Conservation (phyloP, 2,888 invertebrate genomes). For the Folsomia candida region DNA sequence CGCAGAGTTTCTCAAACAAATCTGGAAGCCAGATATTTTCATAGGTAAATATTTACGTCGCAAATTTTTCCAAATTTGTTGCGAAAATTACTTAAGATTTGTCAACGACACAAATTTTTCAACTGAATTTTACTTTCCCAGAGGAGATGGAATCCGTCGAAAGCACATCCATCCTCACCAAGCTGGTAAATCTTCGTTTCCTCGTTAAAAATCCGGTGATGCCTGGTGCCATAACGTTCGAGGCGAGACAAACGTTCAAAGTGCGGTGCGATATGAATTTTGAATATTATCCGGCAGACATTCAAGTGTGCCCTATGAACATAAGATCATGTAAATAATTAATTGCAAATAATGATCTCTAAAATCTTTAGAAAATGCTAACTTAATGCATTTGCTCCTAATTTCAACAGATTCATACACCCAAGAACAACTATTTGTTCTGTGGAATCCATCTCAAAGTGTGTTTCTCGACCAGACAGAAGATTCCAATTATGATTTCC, state of each 20-base stretch:
- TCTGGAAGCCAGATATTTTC: conserved; percentile 6
- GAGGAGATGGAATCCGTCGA: conserved; percentile 1
- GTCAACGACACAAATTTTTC: not conserved
- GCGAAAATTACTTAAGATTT: not conserved
- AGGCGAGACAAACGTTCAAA: not conserved
- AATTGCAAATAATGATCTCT: too few relatives aligned
- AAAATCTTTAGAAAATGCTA: too few relatives aligned
- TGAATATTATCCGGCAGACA: not conserved
- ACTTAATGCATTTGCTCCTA: not conserved
- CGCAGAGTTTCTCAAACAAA: not conserved
- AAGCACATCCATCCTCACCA: not conserved
- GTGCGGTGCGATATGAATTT: not conserved
- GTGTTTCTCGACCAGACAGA: not conserved
- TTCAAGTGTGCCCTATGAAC: not conserved
- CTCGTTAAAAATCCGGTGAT: not conserved
- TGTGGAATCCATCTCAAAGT: not conserved
- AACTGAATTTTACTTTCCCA: not conserved
- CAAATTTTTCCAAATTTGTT: not conserved
- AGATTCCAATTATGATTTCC: conserved; percentile 5
- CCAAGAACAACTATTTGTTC: not conserved
- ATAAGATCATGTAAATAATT: not conserved
- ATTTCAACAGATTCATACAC: not conserved
- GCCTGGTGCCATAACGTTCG: not conserved
- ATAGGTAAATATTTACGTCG: not conserved
- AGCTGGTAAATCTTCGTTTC: not conserved